Conservation (phyloP, 2,888 invertebrate genomes). For the Nymphalis c-album region DNA sequence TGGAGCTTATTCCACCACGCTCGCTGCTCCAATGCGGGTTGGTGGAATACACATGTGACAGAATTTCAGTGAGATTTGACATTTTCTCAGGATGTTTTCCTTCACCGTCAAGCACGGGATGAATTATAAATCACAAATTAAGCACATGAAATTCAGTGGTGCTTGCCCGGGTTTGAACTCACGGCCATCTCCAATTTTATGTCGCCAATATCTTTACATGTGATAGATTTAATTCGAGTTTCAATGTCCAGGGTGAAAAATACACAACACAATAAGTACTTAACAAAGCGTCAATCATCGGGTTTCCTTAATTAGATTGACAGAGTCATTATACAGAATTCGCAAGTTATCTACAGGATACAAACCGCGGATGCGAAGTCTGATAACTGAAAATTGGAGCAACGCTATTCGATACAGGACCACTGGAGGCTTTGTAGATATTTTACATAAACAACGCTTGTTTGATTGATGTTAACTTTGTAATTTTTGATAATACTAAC, state of each 20-base stretch:
- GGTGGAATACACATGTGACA: too few relatives aligned
- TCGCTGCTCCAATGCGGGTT: too few relatives aligned
- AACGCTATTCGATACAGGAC: slow-evolving; percentile 3
- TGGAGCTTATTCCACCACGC: too few relatives aligned
- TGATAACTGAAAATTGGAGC: slow-evolving; percentile 29
- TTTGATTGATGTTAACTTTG: neutral
- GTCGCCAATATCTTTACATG: neutral
- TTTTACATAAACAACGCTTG: neutral
- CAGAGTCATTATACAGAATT: slow-evolving; percentile 24
- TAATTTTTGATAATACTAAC: too few relatives aligned
- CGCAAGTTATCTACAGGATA: slow-evolving; percentile 25
- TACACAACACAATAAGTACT: neutral
- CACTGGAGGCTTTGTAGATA: slow-evolving; percentile 1
- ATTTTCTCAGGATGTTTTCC: too few relatives aligned
- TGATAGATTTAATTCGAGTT: neutral
- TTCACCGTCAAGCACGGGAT: too few relatives aligned
- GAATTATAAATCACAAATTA: too few relatives aligned
- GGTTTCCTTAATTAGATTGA: slow-evolving; percentile 32
- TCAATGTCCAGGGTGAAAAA: slow-evolving; percentile 4
- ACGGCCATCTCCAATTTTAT: too few relatives aligned
- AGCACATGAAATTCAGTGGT: too few relatives aligned
- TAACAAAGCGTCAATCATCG: slow-evolving; percentile 1
- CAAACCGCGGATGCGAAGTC: slow-evolving; percentile 21
- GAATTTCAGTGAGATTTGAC: too few relatives aligned
- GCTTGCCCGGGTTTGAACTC: too few relatives aligned